These are phyloP conservation scores for Oreochromis mossambicus DNA, from an alignment of 2,797 vertebrate species.

Conservation along the genomic window DNA sequence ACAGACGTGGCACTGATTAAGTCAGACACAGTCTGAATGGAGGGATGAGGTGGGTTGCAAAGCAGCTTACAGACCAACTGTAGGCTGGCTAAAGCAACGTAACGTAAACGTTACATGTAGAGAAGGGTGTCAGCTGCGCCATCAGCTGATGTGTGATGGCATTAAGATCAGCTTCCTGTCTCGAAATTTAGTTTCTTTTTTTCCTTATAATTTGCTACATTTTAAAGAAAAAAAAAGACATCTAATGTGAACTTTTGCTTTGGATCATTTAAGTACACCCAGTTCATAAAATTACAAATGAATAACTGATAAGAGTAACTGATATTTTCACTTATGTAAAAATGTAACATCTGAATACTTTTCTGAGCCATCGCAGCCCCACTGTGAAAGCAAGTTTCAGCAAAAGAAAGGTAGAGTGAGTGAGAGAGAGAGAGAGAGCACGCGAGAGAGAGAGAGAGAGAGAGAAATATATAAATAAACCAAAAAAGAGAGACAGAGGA, in stretches of 20 bases:
- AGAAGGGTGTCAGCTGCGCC: not conserved
- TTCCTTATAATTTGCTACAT: not conserved
- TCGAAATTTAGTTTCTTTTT: not conserved
- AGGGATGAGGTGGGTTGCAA: not conserved
- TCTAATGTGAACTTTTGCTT: not conserved
- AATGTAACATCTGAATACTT: not conserved
- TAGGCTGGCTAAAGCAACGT: not conserved
- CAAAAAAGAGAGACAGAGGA: conserved; percentile 7
- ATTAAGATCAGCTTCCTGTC: not conserved
- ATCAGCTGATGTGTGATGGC: not conserved
- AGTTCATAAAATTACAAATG: not conserved
- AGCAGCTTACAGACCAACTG: not conserved
- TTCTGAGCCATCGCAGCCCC: not conserved
- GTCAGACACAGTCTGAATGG: not conserved
- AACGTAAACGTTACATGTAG: not conserved
- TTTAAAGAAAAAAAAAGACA: not conserved
- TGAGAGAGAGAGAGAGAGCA: not conserved
- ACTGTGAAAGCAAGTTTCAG: not conserved
- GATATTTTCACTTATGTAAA: not conserved
- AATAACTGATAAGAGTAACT: not conserved
- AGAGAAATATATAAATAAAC: not conserved
- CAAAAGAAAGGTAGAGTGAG: conserved; percentile 9
- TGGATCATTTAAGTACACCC: not conserved
- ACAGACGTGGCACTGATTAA: not conserved
- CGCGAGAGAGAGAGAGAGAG: not conserved